Conservation (phyloP, 2,797 vertebrate genomes). For the Perodicticus potto region DNA sequence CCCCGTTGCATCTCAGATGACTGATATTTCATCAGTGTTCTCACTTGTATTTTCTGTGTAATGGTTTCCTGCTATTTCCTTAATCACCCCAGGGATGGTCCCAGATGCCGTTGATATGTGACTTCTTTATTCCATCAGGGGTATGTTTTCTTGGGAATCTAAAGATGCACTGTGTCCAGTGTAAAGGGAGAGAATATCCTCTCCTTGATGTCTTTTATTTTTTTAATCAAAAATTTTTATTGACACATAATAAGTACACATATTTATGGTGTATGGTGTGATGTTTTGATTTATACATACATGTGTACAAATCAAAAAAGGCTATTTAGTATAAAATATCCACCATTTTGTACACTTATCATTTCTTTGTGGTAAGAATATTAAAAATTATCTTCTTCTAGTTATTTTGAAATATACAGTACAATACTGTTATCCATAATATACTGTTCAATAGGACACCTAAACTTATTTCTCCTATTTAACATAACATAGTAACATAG, state of each 20-base stretch:
- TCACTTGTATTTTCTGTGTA: neutral
- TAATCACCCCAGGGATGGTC: neutral
- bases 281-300: neutral
- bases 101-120: neutral
- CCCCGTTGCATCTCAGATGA: fast-evolving
- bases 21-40: neutral
- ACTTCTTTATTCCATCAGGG: neutral
- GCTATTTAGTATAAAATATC: neutral
- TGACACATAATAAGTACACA: neutral
- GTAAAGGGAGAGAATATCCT: neutral
- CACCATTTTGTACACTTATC: neutral
- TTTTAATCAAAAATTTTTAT: neutral
- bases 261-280: neutral
- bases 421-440: neutral
- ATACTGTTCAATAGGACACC: neutral
- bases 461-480: neutral
- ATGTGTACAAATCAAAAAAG: neutral
- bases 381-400: neutral
- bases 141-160: neutral
- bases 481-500: neutral
- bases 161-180: neutral
- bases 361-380: neutral
- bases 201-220: neutral
- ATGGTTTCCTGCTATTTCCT: neutral
- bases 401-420: neutral